Evolutionary conservation across 2,113 vertebrate species (phyloP), one percentile per base, ranked within the genome.

Genomic region (human (Homo sapiens)): DNA sequence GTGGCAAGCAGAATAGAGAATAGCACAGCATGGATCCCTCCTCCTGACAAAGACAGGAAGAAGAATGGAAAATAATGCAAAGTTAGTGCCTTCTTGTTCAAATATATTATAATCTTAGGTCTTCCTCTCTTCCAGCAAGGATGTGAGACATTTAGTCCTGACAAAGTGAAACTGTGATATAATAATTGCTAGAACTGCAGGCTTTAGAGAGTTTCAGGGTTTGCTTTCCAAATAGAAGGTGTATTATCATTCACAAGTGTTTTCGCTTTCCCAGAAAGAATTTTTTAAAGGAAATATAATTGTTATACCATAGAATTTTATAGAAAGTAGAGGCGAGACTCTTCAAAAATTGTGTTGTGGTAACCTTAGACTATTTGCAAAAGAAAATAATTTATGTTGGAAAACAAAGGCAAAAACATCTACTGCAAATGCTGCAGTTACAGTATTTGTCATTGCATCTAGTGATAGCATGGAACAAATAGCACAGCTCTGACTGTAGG

Each of bases 31-130:
- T 98, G 99, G 97, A 93, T 98, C 98, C 97, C 50, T 98, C 97
- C 97, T 98, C 43, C 0, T 97, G 96, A 98, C n/a, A 87, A 98
- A 98, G 97, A 95, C 91, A 98, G 95, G 92, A 98, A 98, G 97
- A 98, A 99, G 98, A 99, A 98, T 98, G 94, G 98, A 98, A 99
- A 98, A 98, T 98, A 99, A 99, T 98, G 98, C 98, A 98, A 99
- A 99, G 98, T 98, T 98, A 98, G 97, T 87, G 97, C 87, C 98
- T 98, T 97, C 98, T 97, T 98, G 96, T 98, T 98, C 98, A 98
- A 98, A 98, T 92, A 96, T 98, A 97, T 98, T 98, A 94, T 98
- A 98, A 98, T 98, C 97, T 98, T 97, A 90, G 92, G 93, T 98
- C 96, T 98, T 98, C 96, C 45, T 98, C 98, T 98, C 89, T 98